Conservation (phyloP, 2,888 invertebrate genomes). For the Leucophora obtusa region DNA sequence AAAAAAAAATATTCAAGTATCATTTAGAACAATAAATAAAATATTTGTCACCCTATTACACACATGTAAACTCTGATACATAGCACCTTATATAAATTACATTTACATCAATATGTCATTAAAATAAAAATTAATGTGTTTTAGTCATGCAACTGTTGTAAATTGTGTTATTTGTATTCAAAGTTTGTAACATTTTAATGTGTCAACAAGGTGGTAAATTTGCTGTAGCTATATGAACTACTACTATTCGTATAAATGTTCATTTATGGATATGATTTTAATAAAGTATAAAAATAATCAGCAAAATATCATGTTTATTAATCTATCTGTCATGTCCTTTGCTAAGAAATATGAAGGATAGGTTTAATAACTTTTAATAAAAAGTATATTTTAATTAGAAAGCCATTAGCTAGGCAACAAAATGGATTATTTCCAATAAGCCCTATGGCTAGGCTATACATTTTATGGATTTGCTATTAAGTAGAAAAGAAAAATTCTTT, state of each 20-base stretch:
- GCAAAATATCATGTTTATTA: neutral
- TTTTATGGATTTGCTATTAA: neutral
- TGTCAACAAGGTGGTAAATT: slow-evolving; percentile 55
- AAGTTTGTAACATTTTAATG: slow-evolving; percentile 22
- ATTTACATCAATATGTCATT: slow-evolving; percentile 46
- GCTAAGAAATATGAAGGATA: neutral
- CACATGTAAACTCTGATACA: neutral
- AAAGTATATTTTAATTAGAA: neutral
- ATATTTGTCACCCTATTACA: neutral
- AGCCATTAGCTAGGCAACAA: slow-evolving; percentile 7
- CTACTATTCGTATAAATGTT: slow-evolving; percentile 7
- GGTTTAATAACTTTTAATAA: neutral
- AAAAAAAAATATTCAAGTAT: too few relatives aligned
- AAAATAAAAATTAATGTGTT: slow-evolving; percentile 47
- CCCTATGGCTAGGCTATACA: neutral
- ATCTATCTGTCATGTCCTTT: neutral
- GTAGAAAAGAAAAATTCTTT: too few relatives aligned
- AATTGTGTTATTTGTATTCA: slow-evolving; percentile 6
- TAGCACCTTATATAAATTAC: slow-evolving; percentile 45
- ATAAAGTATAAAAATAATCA: neutral
- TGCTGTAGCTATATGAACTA: neutral
- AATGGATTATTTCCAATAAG: neutral
- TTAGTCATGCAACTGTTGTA: slow-evolving; percentile 46
- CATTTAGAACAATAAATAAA: too few relatives aligned
- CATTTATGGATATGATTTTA: neutral